Conservation (phyloP, 2,113 vertebrate genomes). For the Campylomormyrus numenius region DNA sequence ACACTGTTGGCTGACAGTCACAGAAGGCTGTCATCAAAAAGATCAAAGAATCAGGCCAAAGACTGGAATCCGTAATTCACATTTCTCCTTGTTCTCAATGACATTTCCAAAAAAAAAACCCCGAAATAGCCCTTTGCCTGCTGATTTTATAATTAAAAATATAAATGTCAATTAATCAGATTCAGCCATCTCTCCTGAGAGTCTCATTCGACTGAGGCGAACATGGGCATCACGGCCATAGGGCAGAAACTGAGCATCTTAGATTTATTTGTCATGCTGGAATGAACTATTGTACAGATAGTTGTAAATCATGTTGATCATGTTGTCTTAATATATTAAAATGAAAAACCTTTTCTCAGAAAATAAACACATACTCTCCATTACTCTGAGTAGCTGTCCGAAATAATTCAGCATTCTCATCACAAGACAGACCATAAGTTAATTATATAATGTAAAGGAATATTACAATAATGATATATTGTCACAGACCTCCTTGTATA, state of each 20-base stretch:
- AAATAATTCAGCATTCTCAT: not conserved
- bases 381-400: not conserved
- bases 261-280: not conserved
- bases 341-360: not conserved
- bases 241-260: not conserved
- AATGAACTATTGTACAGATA: not conserved
- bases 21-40: not conserved
- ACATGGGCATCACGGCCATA: not conserved
- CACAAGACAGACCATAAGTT: not conserved
- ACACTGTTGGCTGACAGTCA: not conserved
- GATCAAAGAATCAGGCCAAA: not conserved
- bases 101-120: not conserved
- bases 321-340: not conserved
- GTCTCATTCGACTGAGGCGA: not conserved
- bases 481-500: not conserved
- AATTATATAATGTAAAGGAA: not conserved
- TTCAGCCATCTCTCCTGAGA: not conserved
- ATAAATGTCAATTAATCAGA: not conserved
- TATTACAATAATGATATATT: not conserved
- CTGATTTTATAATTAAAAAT: constrained; percentile 6
- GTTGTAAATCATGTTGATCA: not conserved
- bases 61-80: not conserved
- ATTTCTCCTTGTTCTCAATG: not conserved
- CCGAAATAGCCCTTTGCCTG: not conserved
- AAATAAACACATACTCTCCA: not conserved